phyloP scores from a whole-genome alignment of 35 echinoderm and acorn worm genomes.

The Diadema setosum region DNA sequence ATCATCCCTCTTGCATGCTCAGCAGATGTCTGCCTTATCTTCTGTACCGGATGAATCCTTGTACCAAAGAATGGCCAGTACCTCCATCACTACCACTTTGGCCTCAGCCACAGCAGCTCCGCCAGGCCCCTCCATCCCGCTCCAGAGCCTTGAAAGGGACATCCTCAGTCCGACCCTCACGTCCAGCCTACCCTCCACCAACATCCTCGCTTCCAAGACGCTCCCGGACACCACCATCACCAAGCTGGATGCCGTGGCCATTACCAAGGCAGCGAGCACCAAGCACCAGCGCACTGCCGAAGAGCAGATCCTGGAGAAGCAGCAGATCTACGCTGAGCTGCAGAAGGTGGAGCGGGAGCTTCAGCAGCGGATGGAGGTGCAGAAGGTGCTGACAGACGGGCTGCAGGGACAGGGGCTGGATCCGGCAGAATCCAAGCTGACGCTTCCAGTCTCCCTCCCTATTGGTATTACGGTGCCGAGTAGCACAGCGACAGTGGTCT shows the following conservation, averaged over 20 bases:
- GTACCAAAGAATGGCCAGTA: conserved; percentile 8
- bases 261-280: not conserved
- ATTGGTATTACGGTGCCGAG: conserved; percentile 10
- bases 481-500: not conserved
- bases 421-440: not conserved
- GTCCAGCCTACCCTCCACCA: not conserved
- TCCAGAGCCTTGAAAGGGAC: not conserved
- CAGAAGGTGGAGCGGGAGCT: conserved; percentile 92
- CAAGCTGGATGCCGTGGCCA: not conserved
- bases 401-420: conserved; percentile 54
- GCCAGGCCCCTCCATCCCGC: not conserved
- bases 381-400: conserved; percentile 48
- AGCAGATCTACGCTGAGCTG: conserved; percentile 83
- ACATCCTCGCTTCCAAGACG: not conserved
- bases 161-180: not conserved
- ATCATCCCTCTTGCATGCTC: conserved; percentile 6
- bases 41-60: not conserved
- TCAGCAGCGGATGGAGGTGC: conserved; percentile 69
- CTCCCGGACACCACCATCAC: not conserved
- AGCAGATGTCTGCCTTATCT: not conserved
- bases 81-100: not conserved
- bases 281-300: conserved; percentile 64
- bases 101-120: not conserved
- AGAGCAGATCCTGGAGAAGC: conserved; percentile 95
- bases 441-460: not conserved